Percentiles rank a stretch among this genome's conserved stretches.
Evolutionary conservation across 2,888 invertebrate species (phyloP).

Genomic region (Mystacides longicornis): DNA sequence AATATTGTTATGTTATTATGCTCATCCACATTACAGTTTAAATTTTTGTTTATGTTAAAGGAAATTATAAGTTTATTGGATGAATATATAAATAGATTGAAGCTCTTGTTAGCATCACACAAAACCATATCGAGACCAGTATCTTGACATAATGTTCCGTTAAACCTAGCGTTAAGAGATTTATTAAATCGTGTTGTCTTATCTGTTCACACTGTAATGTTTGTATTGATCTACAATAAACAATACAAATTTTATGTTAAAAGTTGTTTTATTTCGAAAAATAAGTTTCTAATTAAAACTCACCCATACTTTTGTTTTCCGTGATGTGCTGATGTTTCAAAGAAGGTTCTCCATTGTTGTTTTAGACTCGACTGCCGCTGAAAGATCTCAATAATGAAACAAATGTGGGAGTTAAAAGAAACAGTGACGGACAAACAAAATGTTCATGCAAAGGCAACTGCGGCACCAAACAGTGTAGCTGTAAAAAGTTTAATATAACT

Average conservation of each 20-base stretch:
- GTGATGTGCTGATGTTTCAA: not conserved
- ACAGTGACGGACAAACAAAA: slow-evolving; percentile 50
- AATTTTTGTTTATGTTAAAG: not conserved
- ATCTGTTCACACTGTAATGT: too few species aligned
- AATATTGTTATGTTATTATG: not conserved
- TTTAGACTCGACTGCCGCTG: slow-evolving; percentile 6
- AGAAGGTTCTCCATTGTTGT: not conserved
- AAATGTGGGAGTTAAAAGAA: slow-evolving; percentile 40
- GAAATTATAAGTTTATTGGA: not conserved
- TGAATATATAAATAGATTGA: not conserved
- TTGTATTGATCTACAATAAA: not conserved
- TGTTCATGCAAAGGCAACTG: slow-evolving; percentile 58
- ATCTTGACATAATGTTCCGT: not conserved
- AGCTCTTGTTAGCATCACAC: not conserved
- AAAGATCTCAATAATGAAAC: slow-evolving; percentile 12
- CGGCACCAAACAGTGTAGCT: slow-evolving; percentile 51
- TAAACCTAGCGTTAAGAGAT: too few species aligned
- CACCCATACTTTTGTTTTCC: too few species aligned
- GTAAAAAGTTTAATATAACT: slow-evolving; percentile 43
- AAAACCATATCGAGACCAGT: not conserved
- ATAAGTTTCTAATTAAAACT: not conserved
- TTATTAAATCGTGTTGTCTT: too few species aligned
- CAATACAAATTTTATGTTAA: not conserved
- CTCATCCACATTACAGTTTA: too few species aligned
- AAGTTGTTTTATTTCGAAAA: not conserved